A percentile compares a stretch with the other conserved stretches of the same genome.
Evolutionary conservation across 2,888 invertebrate species (phyloP).

Genomic region (Rambutsinella grinnellia): DNA sequence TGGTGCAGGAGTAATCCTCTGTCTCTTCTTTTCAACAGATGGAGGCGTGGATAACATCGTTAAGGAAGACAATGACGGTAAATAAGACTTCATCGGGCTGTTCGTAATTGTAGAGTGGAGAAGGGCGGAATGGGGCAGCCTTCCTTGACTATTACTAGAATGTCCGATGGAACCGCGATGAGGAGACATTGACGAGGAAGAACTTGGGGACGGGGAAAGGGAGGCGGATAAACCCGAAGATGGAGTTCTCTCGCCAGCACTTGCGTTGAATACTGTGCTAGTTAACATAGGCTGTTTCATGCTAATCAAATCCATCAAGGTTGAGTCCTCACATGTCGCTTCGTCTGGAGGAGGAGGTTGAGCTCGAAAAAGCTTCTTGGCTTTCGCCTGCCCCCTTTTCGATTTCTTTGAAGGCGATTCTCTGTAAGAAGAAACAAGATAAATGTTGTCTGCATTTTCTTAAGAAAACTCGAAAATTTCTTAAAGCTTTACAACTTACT

Average conservation of each 20-base stretch:
- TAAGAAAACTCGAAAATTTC: no score
- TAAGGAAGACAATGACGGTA: slow-evolving; percentile 38
- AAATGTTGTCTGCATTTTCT: no score
- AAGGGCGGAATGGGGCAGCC: neutral
- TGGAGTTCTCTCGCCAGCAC: slow-evolving; percentile 28
- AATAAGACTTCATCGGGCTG: slow-evolving; percentile 45
- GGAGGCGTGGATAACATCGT: slow-evolving; percentile 34
- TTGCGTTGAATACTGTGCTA: slow-evolving; percentile 16
- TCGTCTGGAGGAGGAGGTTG: slow-evolving; percentile 56
- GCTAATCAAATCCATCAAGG: slow-evolving; percentile 57
- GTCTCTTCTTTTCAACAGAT: slow-evolving; percentile 40
- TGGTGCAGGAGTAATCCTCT: slow-evolving; percentile 51
- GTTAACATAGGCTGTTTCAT: slow-evolving; percentile 36
- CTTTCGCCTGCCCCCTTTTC: slow-evolving; percentile 28
- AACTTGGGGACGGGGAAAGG: slow-evolving; percentile 40
- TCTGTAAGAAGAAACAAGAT: no score
- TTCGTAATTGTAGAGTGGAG: neutral
- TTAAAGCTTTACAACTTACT: no score
- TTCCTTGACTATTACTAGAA: slow-evolving; percentile 19
- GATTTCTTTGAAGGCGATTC: slow-evolving; percentile 43
- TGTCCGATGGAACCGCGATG: slow-evolving; percentile 10
- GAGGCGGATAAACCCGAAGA: slow-evolving; percentile 31
- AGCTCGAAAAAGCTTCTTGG: slow-evolving; percentile 42
- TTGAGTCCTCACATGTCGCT: slow-evolving; percentile 59
- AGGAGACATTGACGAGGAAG: slow-evolving; percentile 44